Conservation (phyloP, 2,113 vertebrate genomes). For the Nibea coibor region DNA sequence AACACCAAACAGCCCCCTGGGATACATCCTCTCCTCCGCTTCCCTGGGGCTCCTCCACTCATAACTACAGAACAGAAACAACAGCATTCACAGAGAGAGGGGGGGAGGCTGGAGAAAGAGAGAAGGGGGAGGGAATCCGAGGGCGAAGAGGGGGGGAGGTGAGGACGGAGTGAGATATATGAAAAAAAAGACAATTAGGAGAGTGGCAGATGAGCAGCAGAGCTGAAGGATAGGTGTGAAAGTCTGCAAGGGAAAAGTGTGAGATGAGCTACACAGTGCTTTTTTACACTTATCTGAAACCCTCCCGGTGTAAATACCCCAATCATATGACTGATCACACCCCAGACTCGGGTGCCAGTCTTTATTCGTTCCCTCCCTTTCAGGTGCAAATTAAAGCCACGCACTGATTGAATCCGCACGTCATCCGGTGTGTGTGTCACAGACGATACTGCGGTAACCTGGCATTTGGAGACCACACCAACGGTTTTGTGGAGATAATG, state of each 20-base stretch:
- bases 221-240: constrained; percentile 57
- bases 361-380: constrained; percentile 20
- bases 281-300: constrained; percentile 58
- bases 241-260: constrained; percentile 23
- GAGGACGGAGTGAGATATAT: not conserved
- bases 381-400: constrained; percentile 71
- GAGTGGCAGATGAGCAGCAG: constrained; percentile 33
- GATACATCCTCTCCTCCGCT: constrained; percentile 68
- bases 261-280: constrained; percentile 34
- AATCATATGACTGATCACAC: constrained; percentile 50
- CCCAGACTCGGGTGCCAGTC: constrained; percentile 14
- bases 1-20: constrained; percentile 59
- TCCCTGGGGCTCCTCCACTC: constrained; percentile 53
- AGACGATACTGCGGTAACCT: not conserved
- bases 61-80: constrained; percentile 40
- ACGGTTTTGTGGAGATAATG: constrained; percentile 22
- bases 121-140: constrained; percentile 2
- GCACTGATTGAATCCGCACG: constrained; percentile 53
- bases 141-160: not conserved
- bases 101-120: not conserved
- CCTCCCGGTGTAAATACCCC: constrained; percentile 16
- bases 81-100: constrained; percentile 41
- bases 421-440: not conserved
- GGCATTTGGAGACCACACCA: constrained; percentile 15
- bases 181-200: constrained; percentile 31